Evolutionary conservation across 2,888 invertebrate species (phyloP), one percentile per base, ranked within the genome.

Genomic region (Leucoptera coffeella): DNA sequence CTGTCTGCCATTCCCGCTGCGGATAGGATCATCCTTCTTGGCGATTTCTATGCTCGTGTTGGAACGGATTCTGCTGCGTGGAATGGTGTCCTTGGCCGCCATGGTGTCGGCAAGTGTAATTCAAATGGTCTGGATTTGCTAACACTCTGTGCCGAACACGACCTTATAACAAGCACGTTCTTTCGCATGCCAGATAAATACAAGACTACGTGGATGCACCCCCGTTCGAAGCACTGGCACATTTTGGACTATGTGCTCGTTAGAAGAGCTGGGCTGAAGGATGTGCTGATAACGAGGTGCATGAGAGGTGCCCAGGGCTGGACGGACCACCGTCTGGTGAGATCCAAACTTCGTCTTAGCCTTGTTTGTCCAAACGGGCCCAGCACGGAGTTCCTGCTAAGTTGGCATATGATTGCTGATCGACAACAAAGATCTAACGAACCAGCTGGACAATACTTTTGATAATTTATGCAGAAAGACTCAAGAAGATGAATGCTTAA

Each of bases 111-210:
- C n/a, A n/a, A n/a, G n/a, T n/a, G n/a, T n/a, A n/a, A n/a, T n/a
- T n/a, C n/a, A n/a, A n/a, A n/a, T n/a, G n/a, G n/a, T n/a, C n/a
- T n/a, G n/a, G n/a, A n/a, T n/a, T n/a, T n/a, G n/a, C n/a, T n/a
- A n/a, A n/a, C n/a, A n/a, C n/a, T n/a, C n/a, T n/a, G n/a, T n/a
- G 30, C 32, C 6, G 30, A 35, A 29, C 30, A 29, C 15, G 23
- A 27, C 6, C 34, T 34, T 2, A 31, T 33, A 7, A 33, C 32
- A 1, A 35, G 31, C n/a, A 32, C 29, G 1, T 29, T 15, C 13
- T 32, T 32, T 20, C 25, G 33, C 12, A 12, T 37, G 4, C 26
- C 43, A 4, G 33, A 17, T 17, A 23, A 14, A 10, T 14, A 14
- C n/a, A 23, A 23, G n/a, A 23, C 23, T 3, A 7, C 23, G 3